Base-by-base conservation (phyloP, 2,888 invertebrate species). In the Cantharis rustica region DNA sequence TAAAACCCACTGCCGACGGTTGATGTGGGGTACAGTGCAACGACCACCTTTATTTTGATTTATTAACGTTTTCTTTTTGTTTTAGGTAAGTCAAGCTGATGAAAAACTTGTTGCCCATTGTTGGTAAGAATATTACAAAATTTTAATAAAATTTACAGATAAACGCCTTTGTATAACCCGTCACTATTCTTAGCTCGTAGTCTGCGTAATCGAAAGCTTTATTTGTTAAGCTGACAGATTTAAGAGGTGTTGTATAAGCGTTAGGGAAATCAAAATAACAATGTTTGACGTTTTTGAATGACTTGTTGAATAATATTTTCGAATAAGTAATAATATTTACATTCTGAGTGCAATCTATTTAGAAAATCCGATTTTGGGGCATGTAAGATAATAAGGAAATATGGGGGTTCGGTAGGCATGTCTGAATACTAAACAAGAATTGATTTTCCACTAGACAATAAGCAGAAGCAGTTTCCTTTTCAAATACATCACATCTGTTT, bases 41-140 rank as follows among this genome's bases (percentile, higher is more conserved):
- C 31, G 31, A 31, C 31, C 31, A 31, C 31, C 31, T 13, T 31
- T 31, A 13, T 47, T 47, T 47, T 47, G 47, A n/a, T 47, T 47
- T 47, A 47, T 47, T 47, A 47, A 47, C 47, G n/a, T 31, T 72
- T 64, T 66, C n/a, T 64, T 72, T 71, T 72, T 72, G 71, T 72
- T 72, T 27, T 31, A 72, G 71, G 71, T 72, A 72, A 64, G 71
- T 72, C 17, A 2, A 66, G 64, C 20, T 11, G 64, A 66, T 23
- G 47, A n/a, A 47, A n/a, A n/a, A 9, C n/a, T 47, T 47, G 47
- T 47, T 47, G 47, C 47, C 47, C 9, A 47, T 47, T 47, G 47
- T 47, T 5, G 47, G 47, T 47, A n/a, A 47, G 31, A 47, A 13
- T 31, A 31, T 31, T 13, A n/a, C n/a, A n/a, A 31, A 31, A 47